Evolutionary conservation across 2,113 vertebrate genomes (phyloP).

Genomic region (Gavia stellata): DNA sequence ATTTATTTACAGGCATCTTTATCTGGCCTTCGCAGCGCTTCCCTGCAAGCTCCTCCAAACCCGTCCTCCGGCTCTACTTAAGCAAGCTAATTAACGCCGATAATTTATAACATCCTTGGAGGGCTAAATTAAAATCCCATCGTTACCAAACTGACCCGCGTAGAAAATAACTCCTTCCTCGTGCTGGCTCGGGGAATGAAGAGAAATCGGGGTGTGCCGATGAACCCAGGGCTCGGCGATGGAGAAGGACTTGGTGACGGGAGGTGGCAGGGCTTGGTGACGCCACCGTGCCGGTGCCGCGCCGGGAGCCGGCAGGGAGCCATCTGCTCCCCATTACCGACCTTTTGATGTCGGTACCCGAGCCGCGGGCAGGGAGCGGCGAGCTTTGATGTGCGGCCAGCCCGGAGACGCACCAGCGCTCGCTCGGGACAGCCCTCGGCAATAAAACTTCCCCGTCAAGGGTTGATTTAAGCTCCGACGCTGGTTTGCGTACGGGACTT

Average conservation of each 20-base stretch:
- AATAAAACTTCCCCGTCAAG: neutral
- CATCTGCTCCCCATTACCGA: conserved; percentile 22
- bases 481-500: neutral
- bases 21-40: neutral
- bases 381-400: neutral
- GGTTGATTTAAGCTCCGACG: neutral
- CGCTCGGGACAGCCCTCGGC: neutral
- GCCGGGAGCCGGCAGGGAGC: neutral
- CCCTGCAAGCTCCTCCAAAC: neutral
- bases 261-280: neutral
- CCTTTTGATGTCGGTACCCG: neutral
- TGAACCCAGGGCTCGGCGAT: too few relatives aligned
- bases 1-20: neutral
- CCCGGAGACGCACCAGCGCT: neutral
- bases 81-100: neutral
- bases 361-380: neutral
- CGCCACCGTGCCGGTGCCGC: neutral
- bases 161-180: neutral
- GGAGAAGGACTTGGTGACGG: too few relatives aligned
- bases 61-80: neutral
- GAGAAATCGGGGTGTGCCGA: neutral
- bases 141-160: neutral
- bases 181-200: neutral
- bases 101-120: neutral
- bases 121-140: neutral